Conservation (phyloP, 2,888 invertebrate species). For the Leucozona laternaria region DNA sequence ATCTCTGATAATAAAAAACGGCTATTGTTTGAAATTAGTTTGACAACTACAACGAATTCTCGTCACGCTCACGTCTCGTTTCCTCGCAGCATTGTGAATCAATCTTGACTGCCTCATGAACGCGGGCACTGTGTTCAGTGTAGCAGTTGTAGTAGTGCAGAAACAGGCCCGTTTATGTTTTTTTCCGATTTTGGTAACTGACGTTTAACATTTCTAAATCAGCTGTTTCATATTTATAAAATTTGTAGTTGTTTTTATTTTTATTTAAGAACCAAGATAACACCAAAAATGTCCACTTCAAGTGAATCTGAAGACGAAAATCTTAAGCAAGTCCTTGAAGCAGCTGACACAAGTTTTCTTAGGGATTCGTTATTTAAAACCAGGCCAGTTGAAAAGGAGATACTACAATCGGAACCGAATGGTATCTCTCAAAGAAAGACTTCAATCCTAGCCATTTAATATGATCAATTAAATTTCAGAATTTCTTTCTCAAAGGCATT, state of each 20-base stretch:
- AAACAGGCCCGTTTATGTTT: too few species aligned
- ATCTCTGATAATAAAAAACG: too few species aligned
- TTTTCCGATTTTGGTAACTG: too few species aligned
- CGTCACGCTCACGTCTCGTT: too few species aligned
- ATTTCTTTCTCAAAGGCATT: slow-evolving; percentile 77
- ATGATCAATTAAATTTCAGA: slow-evolving; percentile 41
- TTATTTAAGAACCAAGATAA: background rate
- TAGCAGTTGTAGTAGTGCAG: too few species aligned
- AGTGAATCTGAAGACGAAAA: slow-evolving; percentile 77
- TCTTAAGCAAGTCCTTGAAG: slow-evolving; percentile 78
- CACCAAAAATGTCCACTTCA: slow-evolving; percentile 45
- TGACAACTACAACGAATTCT: too few species aligned
- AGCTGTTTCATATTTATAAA: too few species aligned
- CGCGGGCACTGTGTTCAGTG: too few species aligned
- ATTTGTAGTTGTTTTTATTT: background rate
- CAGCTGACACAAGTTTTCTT: slow-evolving; percentile 79
- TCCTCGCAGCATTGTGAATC: too few species aligned
- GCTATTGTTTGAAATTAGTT: too few species aligned
- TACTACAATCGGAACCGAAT: background rate
- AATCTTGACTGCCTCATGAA: too few species aligned
- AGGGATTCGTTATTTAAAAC: slow-evolving; percentile 78
- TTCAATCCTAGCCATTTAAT: background rate
- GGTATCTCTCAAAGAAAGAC: background rate
- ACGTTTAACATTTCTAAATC: too few species aligned
- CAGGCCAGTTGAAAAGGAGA: background rate